These are phyloP conservation scores for Ailurus styani DNA, from an alignment of 2,113 vertebrate species.

Conservation along the genomic window DNA sequence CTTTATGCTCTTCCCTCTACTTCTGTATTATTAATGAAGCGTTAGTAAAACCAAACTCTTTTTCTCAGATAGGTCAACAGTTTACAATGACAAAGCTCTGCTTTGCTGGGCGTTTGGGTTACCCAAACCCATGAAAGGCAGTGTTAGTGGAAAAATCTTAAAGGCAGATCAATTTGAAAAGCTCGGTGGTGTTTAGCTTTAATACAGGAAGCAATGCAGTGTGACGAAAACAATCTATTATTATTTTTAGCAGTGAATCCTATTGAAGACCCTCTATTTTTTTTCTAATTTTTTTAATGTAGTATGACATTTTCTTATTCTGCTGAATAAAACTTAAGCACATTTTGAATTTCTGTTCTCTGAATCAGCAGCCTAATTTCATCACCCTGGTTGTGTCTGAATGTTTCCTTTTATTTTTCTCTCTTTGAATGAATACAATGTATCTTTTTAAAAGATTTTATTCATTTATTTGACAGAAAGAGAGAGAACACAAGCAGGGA, in stretches of 20 bases:
- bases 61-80: conserved; percentile 6
- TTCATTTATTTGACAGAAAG: too few species aligned
- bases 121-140: neutral
- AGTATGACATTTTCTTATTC: neutral
- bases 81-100: conserved; percentile 17
- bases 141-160: neutral
- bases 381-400: neutral
- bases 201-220: neutral
- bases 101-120: neutral
- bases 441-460: neutral
- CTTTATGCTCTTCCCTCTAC: neutral
- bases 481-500: too few species aligned
- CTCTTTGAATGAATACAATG: neutral
- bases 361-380: conserved; percentile 5
- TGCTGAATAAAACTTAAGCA: neutral
- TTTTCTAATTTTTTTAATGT: conserved; percentile 13
- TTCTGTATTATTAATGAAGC: conserved; percentile 43
- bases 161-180: conserved; percentile 16
- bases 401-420: neutral
- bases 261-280: neutral
- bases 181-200: neutral
- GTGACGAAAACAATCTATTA: conserved; percentile 14
- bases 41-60: conserved; percentile 46
- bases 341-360: neutral
- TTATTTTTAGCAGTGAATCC: neutral